Conservation (phyloP, 2,797 vertebrate species). For the Phoeniculus purpureus region DNA sequence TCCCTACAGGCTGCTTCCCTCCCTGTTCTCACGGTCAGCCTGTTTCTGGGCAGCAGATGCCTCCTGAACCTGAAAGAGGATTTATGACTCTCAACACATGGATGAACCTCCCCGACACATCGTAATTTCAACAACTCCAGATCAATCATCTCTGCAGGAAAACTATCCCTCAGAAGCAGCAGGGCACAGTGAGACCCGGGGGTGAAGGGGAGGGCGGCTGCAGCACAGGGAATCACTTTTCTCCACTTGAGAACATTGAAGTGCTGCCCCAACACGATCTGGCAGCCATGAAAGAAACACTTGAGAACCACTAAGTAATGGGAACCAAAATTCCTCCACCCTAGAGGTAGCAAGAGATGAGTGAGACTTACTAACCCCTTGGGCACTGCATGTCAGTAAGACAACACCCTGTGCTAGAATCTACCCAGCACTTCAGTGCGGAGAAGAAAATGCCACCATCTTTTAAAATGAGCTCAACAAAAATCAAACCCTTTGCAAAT, state of each 20-base stretch:
- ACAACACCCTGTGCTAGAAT: not conserved
- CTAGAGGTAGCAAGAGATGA: not conserved
- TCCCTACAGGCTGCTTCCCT: not conserved
- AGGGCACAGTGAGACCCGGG: not conserved
- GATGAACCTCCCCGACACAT: not conserved
- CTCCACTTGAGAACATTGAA: not conserved
- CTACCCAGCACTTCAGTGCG: not conserved
- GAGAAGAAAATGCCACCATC: not conserved
- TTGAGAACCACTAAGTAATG: not conserved
- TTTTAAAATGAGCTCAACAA: not conserved
- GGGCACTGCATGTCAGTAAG: not conserved
- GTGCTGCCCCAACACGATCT: not conserved
- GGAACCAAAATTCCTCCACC: not conserved
- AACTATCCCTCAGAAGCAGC: not conserved
- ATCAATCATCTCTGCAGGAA: not conserved
- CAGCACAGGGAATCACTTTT: not conserved
- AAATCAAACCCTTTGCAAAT: not conserved
- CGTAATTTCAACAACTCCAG: not conserved
- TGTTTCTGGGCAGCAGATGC: not conserved
- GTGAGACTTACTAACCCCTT: accelerated
- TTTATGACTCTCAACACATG: not conserved
- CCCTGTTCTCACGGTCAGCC: not conserved
- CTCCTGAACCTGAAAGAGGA: not conserved
- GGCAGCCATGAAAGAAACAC: not conserved
- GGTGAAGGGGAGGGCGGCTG: not conserved